A percentile compares a stretch with the other conserved stretches of the same genome.
phyloP scores from a whole-genome alignment of 2,797 vertebrate species.

The Todus mexicanus region DNA sequence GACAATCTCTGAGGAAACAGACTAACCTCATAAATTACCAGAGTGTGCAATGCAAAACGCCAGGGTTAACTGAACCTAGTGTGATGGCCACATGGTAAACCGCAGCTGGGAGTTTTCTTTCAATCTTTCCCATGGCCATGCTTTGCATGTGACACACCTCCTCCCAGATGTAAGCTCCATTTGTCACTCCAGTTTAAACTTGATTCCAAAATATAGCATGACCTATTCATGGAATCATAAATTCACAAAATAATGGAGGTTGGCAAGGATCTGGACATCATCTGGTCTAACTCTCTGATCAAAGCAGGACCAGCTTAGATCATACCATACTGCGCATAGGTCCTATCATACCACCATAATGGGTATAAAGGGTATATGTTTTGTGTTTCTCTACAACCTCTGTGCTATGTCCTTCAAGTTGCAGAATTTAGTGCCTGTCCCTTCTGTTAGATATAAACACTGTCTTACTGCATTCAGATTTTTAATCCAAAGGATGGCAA shows the following conservation, averaged over 20 bases:
- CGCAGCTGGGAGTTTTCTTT: background rate
- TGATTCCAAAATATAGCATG: background rate
- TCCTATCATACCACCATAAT: background rate
- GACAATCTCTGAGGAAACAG: constrained; percentile 15
- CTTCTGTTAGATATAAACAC: background rate
- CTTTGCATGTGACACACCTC: background rate
- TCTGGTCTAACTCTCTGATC: background rate
- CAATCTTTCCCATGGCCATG: background rate
- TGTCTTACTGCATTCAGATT: background rate
- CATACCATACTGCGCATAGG: background rate
- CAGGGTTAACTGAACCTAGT: background rate
- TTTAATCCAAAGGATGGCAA: background rate
- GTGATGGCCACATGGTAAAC: background rate
- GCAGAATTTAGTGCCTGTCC: background rate
- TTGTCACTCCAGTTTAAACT: background rate
- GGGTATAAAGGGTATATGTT: background rate
- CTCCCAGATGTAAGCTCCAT: background rate
- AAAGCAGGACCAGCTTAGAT: background rate
- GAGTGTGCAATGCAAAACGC: background rate
- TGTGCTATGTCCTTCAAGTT: background rate
- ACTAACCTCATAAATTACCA: background rate
- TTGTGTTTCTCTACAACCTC: background rate
- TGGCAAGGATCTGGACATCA: background rate
- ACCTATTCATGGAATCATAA: background rate
- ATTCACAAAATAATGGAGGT: background rate